Evolutionary conservation across 2,113 vertebrate species (phyloP).

Genomic region (Myiagra hebetior): DNA sequence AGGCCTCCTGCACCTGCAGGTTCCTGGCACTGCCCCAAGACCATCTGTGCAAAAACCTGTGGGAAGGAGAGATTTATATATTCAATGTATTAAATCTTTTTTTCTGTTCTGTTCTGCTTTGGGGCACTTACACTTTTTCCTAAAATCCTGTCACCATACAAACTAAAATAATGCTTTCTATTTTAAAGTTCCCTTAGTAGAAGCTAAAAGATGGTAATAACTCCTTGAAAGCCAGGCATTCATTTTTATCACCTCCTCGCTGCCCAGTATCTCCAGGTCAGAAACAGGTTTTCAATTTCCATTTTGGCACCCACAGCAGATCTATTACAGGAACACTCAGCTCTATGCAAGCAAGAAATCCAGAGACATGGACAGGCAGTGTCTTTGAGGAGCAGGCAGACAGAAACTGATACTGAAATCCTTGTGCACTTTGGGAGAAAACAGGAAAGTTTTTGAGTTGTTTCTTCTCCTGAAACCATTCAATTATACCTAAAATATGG

Average conservation of each 20-base stretch:
- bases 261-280: background rate
- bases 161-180: background rate
- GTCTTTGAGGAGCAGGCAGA: background rate
- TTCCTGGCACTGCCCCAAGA: background rate
- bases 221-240: background rate
- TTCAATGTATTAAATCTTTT: background rate
- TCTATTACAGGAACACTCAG: background rate
- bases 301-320: background rate
- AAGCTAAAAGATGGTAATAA: background rate
- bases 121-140: background rate
- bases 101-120: background rate
- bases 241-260: background rate
- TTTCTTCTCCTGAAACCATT: background rate
- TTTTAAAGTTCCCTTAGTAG: background rate
- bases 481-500: background rate
- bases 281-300: background rate
- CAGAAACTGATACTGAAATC: background rate
- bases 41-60: background rate
- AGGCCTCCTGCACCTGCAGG: background rate
- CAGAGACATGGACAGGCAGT: background rate
- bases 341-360: background rate
- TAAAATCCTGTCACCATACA: background rate
- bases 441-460: background rate
- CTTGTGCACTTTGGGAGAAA: background rate
- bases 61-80: background rate